Percentiles rank a stretch among this genome's conserved stretches.
phyloP scores from a whole-genome alignment of 2,113 vertebrate species.

The Plotosus lineatus region DNA sequence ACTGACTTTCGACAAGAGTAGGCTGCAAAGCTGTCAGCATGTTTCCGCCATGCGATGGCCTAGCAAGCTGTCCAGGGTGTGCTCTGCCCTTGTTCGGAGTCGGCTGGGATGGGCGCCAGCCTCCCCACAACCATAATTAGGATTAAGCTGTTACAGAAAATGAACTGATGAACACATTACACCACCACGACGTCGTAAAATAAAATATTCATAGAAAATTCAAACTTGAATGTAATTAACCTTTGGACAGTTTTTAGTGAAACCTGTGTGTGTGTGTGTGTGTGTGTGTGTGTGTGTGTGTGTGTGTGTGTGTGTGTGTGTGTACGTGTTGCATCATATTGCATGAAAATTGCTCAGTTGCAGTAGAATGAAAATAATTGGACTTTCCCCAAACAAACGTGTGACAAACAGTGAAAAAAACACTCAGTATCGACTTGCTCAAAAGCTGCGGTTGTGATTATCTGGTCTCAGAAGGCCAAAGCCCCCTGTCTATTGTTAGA shows the following conservation, averaged over 20 bases:
- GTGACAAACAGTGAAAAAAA: not conserved
- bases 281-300: not conserved
- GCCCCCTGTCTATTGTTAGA: conserved; percentile 13
- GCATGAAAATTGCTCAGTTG: not conserved
- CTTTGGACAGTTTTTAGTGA: not conserved
- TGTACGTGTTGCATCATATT: not conserved
- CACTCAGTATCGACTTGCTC: not conserved
- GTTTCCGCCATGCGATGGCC: too few relatives aligned
- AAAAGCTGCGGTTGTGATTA: not conserved
- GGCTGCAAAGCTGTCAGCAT: too few relatives aligned
- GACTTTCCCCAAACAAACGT: not conserved
- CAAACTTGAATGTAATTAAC: not conserved
- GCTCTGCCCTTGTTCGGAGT: too few relatives aligned
- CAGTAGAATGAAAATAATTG: not conserved
- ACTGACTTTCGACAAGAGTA: too few relatives aligned
- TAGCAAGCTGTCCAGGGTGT: too few relatives aligned
- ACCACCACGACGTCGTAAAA: too few relatives aligned
- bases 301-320: not conserved
- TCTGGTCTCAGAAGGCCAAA: conserved; percentile 4
- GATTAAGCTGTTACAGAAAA: too few relatives aligned
- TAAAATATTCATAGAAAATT: too few relatives aligned
- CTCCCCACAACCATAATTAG: too few relatives aligned
- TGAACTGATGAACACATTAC: too few relatives aligned
- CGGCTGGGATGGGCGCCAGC: too few relatives aligned
- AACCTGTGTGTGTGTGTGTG: not conserved